Evolutionary conservation across 2,888 invertebrate genomes (phyloP).

Genomic region (Heliconius hortense): DNA sequence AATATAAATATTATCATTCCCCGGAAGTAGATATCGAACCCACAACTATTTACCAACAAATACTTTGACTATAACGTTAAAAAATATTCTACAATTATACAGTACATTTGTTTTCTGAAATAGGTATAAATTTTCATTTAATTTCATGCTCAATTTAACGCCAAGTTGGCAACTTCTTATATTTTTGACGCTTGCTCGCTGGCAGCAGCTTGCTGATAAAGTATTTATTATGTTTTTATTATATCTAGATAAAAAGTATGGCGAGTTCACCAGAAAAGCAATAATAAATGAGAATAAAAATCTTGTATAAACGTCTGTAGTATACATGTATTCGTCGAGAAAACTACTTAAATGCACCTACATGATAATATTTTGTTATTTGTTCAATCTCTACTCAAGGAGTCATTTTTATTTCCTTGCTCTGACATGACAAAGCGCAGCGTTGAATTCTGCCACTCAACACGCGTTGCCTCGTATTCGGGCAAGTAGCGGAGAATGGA

Average conservation of each 20-base stretch:
- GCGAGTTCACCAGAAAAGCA: neutral
- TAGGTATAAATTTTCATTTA: slow-evolving; percentile 8
- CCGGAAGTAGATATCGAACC: neutral
- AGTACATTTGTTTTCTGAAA: neutral
- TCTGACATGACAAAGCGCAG: no score
- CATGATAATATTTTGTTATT: no score
- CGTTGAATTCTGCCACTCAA: no score
- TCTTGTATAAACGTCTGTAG: no score
- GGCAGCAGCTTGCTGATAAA: slow-evolving; percentile 10
- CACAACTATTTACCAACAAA: neutral
- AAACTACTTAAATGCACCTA: no score
- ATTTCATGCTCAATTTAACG: slow-evolving; percentile 17
- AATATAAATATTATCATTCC: neutral
- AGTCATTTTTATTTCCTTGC: no score
- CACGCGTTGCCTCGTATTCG: no score
- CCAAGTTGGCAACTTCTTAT: slow-evolving; percentile 13
- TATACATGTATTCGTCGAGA: no score
- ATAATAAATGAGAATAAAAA: no score
- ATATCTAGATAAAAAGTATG: slow-evolving; percentile 3
- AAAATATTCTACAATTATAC: neutral
- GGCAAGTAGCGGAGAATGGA: no score
- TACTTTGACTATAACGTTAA: neutral
- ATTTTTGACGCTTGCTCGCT: slow-evolving; percentile 3
- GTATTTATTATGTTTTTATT: slow-evolving; percentile 8
- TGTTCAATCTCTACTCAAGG: no score